These are phyloP conservation scores for Dipodomys merriami DNA, from an alignment of 2,113 vertebrate species.

Conservation along the genomic window DNA sequence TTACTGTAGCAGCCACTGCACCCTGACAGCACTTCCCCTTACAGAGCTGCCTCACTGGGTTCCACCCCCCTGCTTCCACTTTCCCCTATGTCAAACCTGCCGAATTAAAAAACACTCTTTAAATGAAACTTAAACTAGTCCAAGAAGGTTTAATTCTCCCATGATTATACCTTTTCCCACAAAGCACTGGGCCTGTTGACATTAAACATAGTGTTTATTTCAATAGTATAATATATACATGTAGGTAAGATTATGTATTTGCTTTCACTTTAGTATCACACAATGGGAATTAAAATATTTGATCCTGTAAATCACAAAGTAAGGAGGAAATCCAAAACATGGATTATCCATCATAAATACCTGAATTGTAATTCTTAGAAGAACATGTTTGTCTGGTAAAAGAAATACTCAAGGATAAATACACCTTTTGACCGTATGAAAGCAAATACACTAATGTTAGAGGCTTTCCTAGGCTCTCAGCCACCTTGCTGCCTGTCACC, in stretches of 20 bases:
- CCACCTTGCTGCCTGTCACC: not conserved
- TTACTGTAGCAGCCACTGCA: slow-evolving; percentile 82
- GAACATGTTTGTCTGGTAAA: not conserved
- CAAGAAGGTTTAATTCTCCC: not conserved
- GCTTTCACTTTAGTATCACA: not conserved
- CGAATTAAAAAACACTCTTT: slow-evolving; percentile 77
- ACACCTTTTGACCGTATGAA: not conserved
- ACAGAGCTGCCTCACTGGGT: slow-evolving; percentile 70
- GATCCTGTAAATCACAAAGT: slow-evolving; percentile 17
- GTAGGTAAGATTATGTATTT: not conserved
- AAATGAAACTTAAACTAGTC: slow-evolving; percentile 37
- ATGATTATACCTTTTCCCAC: slow-evolving; percentile 17
- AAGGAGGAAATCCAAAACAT: slow-evolving; percentile 27
- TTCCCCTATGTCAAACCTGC: slow-evolving; percentile 37
- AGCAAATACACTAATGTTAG: not conserved
- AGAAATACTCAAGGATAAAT: slow-evolving; percentile 5
- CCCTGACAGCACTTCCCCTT: slow-evolving; percentile 80
- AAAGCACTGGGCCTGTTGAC: not conserved
- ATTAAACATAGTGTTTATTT: slow-evolving; percentile 48
- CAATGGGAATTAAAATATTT: slow-evolving; percentile 38
- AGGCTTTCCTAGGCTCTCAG: not conserved
- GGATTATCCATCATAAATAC: not conserved
- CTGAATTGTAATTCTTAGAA: slow-evolving; percentile 26
- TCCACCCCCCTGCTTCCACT: slow-evolving; percentile 76
- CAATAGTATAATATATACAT: not conserved